Base-by-base conservation (phyloP, 2,888 invertebrate species). In the Emmelina monodactyla region DNA sequence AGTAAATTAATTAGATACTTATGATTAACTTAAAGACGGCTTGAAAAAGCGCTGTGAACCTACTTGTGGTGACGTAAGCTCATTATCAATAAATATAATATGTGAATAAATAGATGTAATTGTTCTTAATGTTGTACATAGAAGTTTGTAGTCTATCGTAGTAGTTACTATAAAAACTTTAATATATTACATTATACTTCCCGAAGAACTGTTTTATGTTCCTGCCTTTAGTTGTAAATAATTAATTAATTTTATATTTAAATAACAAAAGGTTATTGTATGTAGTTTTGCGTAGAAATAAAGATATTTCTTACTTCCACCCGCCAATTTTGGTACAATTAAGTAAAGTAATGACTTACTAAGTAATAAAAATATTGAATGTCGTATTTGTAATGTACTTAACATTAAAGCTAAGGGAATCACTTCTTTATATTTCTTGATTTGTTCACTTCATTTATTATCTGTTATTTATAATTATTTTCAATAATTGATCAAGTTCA, bases 141-240 rank as follows among this genome's bases (percentile, higher is more conserved):
- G 25, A 25, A n/a, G 25, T 13, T 11, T 13, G 14, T 29, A 14
- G 14, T 13, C 5, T 12, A 55, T 55, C n/a, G 53, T 66, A 64
- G 59, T 58, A 61, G 57, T 44, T 64, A 62, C 54, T 58, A 56
- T 64, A 55, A 65, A 70, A 68, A 68, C 58, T 68, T 67, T 79
- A 78, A 76, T 76, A 78, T 78, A 76, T 75, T 62, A 70, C 66
- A 65, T 51, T 61, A 64, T 57, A 62, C 65, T 67, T 70, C 65
- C 64, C 58, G 67, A 75, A 60, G 67, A 68, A 73, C 75, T 75
- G 70, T 72, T 71, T 75, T 78, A 71, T 76, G 79, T 79, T 79
- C 79, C 75, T 78, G 70, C 58, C 50, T 69, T 76, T 75, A 10
- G 25, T 25, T 25, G 25, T 72, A 66, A 76, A 72, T 78, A 75